Evolutionary conservation across 2,113 vertebrate species (phyloP).

Genomic region (Crotalus helleri): DNA sequence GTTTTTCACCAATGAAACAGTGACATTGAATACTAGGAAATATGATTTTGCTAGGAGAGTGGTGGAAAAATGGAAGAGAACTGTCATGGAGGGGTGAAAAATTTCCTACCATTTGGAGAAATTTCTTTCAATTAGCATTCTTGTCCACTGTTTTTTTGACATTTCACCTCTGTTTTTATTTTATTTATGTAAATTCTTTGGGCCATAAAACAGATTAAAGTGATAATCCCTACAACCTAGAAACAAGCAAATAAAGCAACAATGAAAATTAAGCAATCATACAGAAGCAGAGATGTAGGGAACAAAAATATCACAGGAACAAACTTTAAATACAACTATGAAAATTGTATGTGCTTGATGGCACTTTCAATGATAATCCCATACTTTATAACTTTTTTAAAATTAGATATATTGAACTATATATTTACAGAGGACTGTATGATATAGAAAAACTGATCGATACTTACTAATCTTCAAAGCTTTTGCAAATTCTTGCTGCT

Average conservation of each 20-base stretch:
- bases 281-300: not conserved
- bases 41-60: not conserved
- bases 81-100: not conserved
- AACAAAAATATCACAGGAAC: not conserved
- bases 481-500: not conserved
- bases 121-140: not conserved
- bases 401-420: not conserved
- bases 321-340: not conserved
- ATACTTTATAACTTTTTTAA: not conserved
- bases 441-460: not conserved
- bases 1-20: not conserved
- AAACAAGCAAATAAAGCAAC: not conserved
- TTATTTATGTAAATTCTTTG: not conserved
- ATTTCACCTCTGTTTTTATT: not conserved
- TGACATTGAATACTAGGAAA: not conserved
- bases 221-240: not conserved
- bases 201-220: not conserved
- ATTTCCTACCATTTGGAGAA: not conserved
- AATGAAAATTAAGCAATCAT: not conserved
- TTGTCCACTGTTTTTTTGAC: not conserved
- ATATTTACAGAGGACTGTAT: not conserved
- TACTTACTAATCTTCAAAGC: not conserved
- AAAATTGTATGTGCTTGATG: not conserved
- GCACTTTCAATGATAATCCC: not conserved
- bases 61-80: not conserved